Conservation (phyloP, 23 tunicate genomes). For the Aplidium turbinatum region DNA sequence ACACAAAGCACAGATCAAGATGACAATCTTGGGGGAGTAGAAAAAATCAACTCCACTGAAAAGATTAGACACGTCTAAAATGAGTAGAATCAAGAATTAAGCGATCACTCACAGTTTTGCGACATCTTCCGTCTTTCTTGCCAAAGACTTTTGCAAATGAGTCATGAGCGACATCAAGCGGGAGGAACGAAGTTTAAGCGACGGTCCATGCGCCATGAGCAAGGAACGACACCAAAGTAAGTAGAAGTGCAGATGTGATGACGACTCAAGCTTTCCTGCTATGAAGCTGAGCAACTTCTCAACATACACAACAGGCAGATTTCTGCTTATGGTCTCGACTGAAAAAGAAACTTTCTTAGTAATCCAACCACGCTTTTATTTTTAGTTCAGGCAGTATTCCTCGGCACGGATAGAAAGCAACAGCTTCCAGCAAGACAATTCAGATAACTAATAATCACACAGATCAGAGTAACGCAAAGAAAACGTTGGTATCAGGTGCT, state of each 20-base stretch:
- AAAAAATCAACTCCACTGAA: no score
- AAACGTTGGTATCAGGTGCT: no score
- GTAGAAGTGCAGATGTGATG: conserved; percentile 68
- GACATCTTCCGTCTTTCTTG: conserved; percentile 48
- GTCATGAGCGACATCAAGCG: conserved; percentile 48
- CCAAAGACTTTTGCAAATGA: conserved; percentile 58
- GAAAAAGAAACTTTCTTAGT: not conserved
- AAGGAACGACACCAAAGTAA: conserved; percentile 72
- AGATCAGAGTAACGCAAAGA: no score
- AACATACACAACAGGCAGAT: conserved; percentile 52
- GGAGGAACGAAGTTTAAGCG: conserved; percentile 43
- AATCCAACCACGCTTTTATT: no score
- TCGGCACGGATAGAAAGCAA: no score
- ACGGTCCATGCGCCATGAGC: conserved; percentile 54
- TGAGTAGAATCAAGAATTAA: not conserved
- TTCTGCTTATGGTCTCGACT: conserved; percentile 51
- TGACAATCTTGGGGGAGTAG: no score
- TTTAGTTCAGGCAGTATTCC: no score
- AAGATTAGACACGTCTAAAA: not conserved
- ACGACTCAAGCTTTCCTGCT: conserved; percentile 41
- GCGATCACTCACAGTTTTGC: conserved; percentile 43
- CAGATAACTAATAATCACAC: no score
- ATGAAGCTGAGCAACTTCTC: conserved; percentile 51
- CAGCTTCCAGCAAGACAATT: no score
- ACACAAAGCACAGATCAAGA: no score